These are phyloP conservation scores for Idris sp. DNA, from an alignment of 1,140 invertebrate species.

Conservation along the genomic window DNA sequence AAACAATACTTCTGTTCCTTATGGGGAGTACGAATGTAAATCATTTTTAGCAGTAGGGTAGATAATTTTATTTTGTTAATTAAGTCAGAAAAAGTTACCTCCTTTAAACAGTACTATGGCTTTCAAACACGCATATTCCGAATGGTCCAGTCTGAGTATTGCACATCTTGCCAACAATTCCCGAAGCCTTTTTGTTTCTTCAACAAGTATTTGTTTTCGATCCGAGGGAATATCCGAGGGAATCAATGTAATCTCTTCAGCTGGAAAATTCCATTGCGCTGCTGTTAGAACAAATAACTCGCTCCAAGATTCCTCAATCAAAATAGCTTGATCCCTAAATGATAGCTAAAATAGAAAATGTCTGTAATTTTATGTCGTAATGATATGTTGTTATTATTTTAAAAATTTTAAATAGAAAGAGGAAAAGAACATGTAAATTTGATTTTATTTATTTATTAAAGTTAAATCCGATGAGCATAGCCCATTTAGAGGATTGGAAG, in stretches of 20 bases:
- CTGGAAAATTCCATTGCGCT: slow-evolving; percentile 86
- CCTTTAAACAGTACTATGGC: slow-evolving; percentile 89
- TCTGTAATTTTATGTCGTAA: no score
- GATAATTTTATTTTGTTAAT: no score
- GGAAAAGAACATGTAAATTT: no score
- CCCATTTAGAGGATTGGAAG: no score
- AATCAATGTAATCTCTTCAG: slow-evolving; percentile 80
- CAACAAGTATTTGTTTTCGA: slow-evolving; percentile 73
- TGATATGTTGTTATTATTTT: background rate
- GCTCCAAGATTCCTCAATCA: slow-evolving; percentile 89
- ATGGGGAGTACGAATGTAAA: no score
- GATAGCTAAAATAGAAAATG: no score
- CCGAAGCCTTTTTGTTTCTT: slow-evolving; percentile 80
- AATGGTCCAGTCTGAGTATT: slow-evolving; percentile 85
- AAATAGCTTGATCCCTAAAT: slow-evolving; percentile 83
- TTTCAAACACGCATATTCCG: slow-evolving; percentile 91
- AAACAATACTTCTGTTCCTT: no score
- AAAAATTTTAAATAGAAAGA: no score
- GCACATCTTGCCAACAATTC: slow-evolving; percentile 83
- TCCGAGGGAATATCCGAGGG: slow-evolving; percentile 66
- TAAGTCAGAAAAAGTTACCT: slow-evolving; percentile 80
- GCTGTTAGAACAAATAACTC: slow-evolving; percentile 91
- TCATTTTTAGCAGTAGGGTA: no score
- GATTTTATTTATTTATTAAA: no score
- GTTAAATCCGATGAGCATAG: no score